Conservation (phyloP, 2,797 vertebrate species). For the Cyprinodon diabolis region DNA sequence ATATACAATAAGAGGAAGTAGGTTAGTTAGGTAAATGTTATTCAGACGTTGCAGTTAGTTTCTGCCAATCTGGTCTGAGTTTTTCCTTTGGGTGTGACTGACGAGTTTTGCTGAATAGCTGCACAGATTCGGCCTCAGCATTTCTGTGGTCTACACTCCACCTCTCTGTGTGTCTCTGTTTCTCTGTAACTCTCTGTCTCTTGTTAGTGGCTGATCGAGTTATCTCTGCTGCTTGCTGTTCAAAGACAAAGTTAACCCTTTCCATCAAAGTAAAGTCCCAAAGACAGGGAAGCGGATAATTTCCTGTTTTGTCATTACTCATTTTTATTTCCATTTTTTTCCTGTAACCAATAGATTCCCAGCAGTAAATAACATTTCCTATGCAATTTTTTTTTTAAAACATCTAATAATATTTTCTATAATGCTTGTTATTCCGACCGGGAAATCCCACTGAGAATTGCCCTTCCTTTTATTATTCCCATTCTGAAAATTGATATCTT, state of each 20-base stretch:
- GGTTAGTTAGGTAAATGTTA: neutral
- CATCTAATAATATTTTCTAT: neutral
- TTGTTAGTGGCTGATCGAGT: slow-evolving; percentile 27
- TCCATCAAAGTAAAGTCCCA: neutral
- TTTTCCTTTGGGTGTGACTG: slow-evolving; percentile 50
- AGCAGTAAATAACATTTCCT: neutral
- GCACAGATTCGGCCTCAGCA: slow-evolving; percentile 59
- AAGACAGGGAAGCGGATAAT: neutral
- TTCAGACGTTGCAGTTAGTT: neutral
- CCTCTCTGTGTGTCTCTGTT: slow-evolving; percentile 31
- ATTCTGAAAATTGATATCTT: neutral
- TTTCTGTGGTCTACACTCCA: slow-evolving; percentile 74
- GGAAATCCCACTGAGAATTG: neutral
- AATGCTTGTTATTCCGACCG: neutral
- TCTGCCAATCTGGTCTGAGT: slow-evolving; percentile 18
- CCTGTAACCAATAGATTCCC: neutral
- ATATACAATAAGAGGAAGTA: neutral
- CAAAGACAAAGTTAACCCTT: neutral
- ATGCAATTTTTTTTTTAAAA: slow-evolving; percentile 3
- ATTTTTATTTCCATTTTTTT: neutral
- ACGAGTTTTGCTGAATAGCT: slow-evolving; percentile 41
- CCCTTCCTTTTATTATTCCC: neutral
- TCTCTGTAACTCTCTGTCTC: slow-evolving; percentile 19
- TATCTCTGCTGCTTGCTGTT: slow-evolving; percentile 21
- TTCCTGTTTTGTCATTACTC: neutral